These are phyloP conservation scores for Aleadryas rufinucha DNA, from an alignment of 2,113 vertebrate species.

Conservation along the genomic window DNA sequence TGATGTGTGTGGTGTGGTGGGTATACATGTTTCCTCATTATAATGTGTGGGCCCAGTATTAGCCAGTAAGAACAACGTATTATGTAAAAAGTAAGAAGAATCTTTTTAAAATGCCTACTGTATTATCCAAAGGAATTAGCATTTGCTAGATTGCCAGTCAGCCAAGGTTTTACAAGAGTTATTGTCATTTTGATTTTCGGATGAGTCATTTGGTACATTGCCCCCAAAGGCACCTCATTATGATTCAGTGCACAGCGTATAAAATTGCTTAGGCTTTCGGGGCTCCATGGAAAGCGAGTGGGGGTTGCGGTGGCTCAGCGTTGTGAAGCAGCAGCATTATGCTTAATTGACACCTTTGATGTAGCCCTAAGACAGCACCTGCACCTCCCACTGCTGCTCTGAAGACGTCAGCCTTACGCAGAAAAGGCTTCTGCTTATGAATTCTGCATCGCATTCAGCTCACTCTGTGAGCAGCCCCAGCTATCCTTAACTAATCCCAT, in stretches of 20 bases:
- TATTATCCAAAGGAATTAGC: conserved; percentile 33
- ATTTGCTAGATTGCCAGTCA: conserved; percentile 54
- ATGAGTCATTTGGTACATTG: conserved; percentile 75
- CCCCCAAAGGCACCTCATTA: conserved; percentile 70
- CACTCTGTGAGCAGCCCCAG: conserved; percentile 69
- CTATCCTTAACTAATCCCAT: conserved; percentile 68
- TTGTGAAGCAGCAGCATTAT: conserved; percentile 65
- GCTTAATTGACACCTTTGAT: conserved; percentile 83
- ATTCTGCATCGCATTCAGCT: conserved; percentile 73
- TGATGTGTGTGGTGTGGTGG: not conserved
- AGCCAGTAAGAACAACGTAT: not conserved
- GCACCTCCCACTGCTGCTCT: conserved; percentile 79
- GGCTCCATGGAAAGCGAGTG: conserved; percentile 56
- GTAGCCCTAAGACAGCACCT: conserved; percentile 79
- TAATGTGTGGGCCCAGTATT: not conserved
- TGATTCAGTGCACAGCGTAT: conserved; percentile 75
- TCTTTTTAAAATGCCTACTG: not conserved
- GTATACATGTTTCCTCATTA: not conserved
- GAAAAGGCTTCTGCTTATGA: conserved; percentile 78
- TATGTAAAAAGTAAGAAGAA: conserved; percentile 14
- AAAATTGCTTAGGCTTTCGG: conserved; percentile 67
- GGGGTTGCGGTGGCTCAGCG: conserved; percentile 62
- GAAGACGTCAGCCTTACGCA: conserved; percentile 84
- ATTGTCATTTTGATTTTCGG: conserved; percentile 70
- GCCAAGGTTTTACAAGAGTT: conserved; percentile 56